Evolutionary conservation across 2,797 vertebrate genomes (phyloP), one percentile per base, ranked within the genome.

Genomic region (Denticeps clupeoides): DNA sequence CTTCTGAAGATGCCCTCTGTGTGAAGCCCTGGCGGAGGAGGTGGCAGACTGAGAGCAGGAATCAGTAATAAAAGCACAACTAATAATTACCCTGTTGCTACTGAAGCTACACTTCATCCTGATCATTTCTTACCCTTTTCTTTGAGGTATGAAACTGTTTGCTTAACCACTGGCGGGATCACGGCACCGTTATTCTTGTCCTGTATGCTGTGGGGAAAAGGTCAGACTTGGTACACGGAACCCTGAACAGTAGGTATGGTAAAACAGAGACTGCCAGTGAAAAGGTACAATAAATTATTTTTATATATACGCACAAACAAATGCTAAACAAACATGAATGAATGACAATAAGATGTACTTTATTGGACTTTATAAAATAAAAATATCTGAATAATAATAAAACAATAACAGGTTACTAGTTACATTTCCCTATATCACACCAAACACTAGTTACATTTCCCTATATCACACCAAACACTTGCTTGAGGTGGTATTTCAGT

Each of bases 1-100:
- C 84, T 86, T 59, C 87, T 80, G 75, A 90, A 89, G 60, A 92
- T 73, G 1, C 86, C 87, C 62, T 90, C 82, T 0, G 87, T 85
- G 62, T 7, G 72, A 9, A 93, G 71, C 5, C 86, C 89, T 90
- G 57, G 4, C 28, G 68, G 44, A 41, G 60, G 15, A 6, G 37
- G 9, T 18, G 10, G 31, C 12, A 50, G n/a, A 31, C 1, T 31
- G 11, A 40, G 3, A 26, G 16, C 21, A 19, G 10, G 19, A 28
- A 28, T 11, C 10, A 11, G 27, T 27, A 11, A 28, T 28, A 28
- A 28, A 2, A 19, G 2, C 28, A 1, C 1, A 11, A 11, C 27
- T 28, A 28, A 2, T 11, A 28, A 28, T 28, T 11, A 1, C 4
- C 28, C 28, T 28, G 9, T 4, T 10, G 28, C 27, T 11, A 11